Base-by-base conservation (phyloP, 1,140 invertebrate species). In the Aphidius ervi region DNA sequence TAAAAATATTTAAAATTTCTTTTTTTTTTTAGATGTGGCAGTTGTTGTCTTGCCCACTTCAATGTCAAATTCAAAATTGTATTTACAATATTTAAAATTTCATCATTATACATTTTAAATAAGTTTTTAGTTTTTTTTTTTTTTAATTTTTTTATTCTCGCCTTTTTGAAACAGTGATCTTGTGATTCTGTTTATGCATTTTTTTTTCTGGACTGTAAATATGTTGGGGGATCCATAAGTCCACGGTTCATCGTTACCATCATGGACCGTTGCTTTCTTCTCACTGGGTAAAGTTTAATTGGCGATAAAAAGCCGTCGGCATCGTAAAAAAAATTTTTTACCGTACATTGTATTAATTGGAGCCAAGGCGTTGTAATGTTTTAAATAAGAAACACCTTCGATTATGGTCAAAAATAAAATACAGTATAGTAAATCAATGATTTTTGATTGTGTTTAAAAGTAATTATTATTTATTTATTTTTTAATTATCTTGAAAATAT, bases 311-410 rank as follows among this genome's bases (percentile, higher is more conserved):
- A 67, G 70, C 67, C 70, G 68, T 67, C 59, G 69, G 71, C 67
- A 69, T 77, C 70, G 71, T 76, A 76, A 77, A 78, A 75, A 76
- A 78, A 74, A 41, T 71, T 46, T 47, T 56, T 62, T 67, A 72
- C 74, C 68, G 69, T 62, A 78, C 75, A 76, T 77, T 78, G 73
- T 77, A 77, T 77, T 78, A 77, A 78, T 77, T 78, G 75, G 70
- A 68, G 68, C 68, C 70, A 68, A 10, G 40, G 47, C 56, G 31
- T 74, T 73, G 73, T 75, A 75, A 75, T 75, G 66, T 67, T 67
- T 74, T 71, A 74, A 77, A 75, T 76, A 56, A 42, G 52, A 7
- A 5, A 54, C 52, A 54, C 9, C 37, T 54, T 54, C 20, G 9
- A 3, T 10, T 54, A 54, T 31, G 23, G 23, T 31, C 23, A 31